phyloP scores from a whole-genome alignment of 2,797 vertebrate genomes.

The Dallia pectoralis region DNA sequence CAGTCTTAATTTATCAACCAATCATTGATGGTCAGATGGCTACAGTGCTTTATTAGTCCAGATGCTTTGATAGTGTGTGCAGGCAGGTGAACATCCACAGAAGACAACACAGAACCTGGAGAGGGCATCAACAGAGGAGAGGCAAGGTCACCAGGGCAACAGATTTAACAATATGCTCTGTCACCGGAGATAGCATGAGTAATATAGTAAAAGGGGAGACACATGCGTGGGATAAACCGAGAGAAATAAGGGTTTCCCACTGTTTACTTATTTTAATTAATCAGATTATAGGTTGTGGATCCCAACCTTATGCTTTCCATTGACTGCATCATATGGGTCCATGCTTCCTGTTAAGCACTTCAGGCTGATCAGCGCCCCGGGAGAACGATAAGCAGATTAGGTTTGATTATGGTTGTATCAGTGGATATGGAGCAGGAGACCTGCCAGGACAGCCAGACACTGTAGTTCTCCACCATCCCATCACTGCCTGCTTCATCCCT shows the following conservation, averaged over 20 bases:
- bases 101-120: neutral
- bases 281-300: slow-evolving; percentile 60
- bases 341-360: slow-evolving; percentile 75
- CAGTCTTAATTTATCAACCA: no score
- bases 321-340: slow-evolving; percentile 68
- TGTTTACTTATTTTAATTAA: slow-evolving; percentile 63
- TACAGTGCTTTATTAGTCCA: no score
- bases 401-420: slow-evolving; percentile 82
- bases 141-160: neutral
- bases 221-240: neutral
- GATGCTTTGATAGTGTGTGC: no score
- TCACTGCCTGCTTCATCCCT: slow-evolving; percentile 31
- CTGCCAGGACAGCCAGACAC: slow-evolving; percentile 72
- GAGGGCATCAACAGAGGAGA: neutral
- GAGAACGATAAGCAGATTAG: slow-evolving; percentile 82
- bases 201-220: neutral
- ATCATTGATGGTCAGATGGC: no score
- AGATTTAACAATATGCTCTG: neutral
- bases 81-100: no score
- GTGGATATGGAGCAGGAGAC: slow-evolving; percentile 75
- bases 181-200: neutral
- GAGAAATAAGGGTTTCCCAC: slow-evolving; percentile 15
- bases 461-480: slow-evolving; percentile 48
- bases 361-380: slow-evolving; percentile 71
- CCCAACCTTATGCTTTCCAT: slow-evolving; percentile 68